Percentiles rank a stretch among this genome's conserved stretches.
Conservation (phyloP, 2,888 invertebrate genomes). For the Heliconius cydno region DNA sequence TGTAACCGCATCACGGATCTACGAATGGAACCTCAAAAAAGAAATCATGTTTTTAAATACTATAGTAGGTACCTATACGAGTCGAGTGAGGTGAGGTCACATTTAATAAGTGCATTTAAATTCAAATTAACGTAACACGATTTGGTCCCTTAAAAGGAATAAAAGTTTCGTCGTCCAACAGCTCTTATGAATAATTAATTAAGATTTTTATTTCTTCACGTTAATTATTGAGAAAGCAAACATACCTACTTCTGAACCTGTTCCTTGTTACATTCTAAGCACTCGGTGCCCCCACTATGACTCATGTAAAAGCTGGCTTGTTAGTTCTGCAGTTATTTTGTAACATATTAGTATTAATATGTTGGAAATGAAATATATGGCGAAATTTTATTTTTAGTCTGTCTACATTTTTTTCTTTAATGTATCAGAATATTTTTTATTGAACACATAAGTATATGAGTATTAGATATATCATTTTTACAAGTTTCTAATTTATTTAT, state of each 20-base stretch:
- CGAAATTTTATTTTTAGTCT: neutral
- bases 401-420: too few species aligned
- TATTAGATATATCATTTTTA: too few species aligned
- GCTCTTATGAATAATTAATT: constrained; percentile 35
- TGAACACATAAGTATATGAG: too few species aligned
- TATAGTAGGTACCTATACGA: constrained; percentile 10
- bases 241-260: constrained; percentile 14
- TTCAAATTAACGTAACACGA: constrained; percentile 42
- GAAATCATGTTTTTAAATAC: constrained; percentile 41
- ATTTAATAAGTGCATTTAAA: constrained; percentile 44
- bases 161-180: constrained; percentile 27
- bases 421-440: too few species aligned
- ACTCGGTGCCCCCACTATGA: constrained; percentile 16
- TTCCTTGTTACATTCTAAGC: constrained; percentile 10
- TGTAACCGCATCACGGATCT: constrained; percentile 45
- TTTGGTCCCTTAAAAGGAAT: constrained; percentile 36
- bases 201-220: constrained; percentile 25
- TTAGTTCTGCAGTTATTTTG: neutral
- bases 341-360: neutral
- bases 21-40: constrained; percentile 39
- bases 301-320: constrained; percentile 20
- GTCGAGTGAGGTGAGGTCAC: constrained; percentile 36
- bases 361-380: neutral
- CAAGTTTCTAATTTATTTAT: too few species aligned
- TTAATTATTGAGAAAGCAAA: constrained; percentile 27